Evolutionary conservation across 2,113 vertebrate species (phyloP), one percentile per base, ranked within the genome.

Genomic region (Boulengeromyrus knoepffleri): DNA sequence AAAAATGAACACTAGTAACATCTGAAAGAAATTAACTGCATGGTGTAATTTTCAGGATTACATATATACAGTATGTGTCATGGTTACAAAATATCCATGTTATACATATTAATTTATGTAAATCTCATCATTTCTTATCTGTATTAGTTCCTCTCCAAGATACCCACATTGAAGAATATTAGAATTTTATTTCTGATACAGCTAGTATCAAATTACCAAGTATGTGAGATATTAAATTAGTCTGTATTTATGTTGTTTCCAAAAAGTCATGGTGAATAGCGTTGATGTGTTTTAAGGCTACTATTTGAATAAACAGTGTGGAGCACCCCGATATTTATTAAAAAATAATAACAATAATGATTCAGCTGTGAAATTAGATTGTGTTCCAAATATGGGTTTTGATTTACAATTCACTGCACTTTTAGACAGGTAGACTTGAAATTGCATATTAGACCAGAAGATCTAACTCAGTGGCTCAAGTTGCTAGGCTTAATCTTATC

Each of bases 361-460:
- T 80, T 80, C 31, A 19, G 17, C 74, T 80, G 17, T 42, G 74
- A 42, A 80, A 80, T 80, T 80, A 36, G 36, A 19, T 80, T 80
- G 36, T 80, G 36, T 42, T 80, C 74, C 31, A 80, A 80, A 21
- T 80, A 80, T 80, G 74, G 36, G 31, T 80, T 77, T 80, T 80
- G 74, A 80, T 39, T 80, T 80, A 80, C 36, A 80, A 80, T 27
- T 80, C 74, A 42, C 15, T 85, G 83, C 83, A 85, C 36, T 83
- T 45, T 85, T 85, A n/a, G 45, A 47, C 83, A 85, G 85, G 50
- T 87, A 50, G 24, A 86, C 84, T 86, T 86, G 49, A 87, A 52
- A 53, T 87, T 53, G 50, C 31, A 87, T 87, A 36, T 53, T 47
- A 87, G 31, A 6, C 27, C n/a, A 42, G 17, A 56, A 87, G 85